Percentiles rank a stretch among this genome's conserved stretches.
These are phyloP conservation scores for Pterocles gutturalis DNA, from an alignment of 2,113 vertebrate genomes.

Conservation along the genomic window DNA sequence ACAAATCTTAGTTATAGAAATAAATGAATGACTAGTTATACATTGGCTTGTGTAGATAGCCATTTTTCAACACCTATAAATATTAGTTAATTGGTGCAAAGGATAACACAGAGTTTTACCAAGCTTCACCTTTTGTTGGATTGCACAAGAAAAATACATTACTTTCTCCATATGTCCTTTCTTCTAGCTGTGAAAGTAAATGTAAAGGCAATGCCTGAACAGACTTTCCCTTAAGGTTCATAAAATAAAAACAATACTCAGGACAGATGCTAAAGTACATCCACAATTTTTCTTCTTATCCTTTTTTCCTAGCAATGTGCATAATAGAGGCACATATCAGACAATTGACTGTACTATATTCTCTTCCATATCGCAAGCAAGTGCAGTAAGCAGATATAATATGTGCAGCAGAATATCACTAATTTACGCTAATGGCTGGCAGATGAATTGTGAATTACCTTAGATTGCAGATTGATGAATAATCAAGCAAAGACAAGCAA, in stretches of 20 bases:
- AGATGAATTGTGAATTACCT: constrained; percentile 31
- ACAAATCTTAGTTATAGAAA: not conserved
- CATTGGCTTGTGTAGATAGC: not conserved
- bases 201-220: not conserved
- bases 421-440: not conserved
- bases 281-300: not conserved
- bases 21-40: not conserved
- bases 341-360: not conserved
- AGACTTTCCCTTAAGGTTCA: not conserved
- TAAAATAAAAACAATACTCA: not conserved
- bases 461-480: not conserved
- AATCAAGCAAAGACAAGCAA: not conserved
- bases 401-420: not conserved
- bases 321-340: not conserved
- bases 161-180: not conserved
- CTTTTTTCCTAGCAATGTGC: not conserved
- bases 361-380: not conserved
- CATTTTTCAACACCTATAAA: not conserved
- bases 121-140: not conserved
- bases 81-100: not conserved
- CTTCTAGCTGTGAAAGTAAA: not conserved
- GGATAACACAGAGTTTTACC: not conserved
- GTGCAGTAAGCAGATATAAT: not conserved
- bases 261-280: not conserved
- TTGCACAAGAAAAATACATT: not conserved